These are phyloP conservation scores for Montipora capitata DNA, from an alignment of 92 coral and sea anemone genomes.

Conservation along the genomic window DNA sequence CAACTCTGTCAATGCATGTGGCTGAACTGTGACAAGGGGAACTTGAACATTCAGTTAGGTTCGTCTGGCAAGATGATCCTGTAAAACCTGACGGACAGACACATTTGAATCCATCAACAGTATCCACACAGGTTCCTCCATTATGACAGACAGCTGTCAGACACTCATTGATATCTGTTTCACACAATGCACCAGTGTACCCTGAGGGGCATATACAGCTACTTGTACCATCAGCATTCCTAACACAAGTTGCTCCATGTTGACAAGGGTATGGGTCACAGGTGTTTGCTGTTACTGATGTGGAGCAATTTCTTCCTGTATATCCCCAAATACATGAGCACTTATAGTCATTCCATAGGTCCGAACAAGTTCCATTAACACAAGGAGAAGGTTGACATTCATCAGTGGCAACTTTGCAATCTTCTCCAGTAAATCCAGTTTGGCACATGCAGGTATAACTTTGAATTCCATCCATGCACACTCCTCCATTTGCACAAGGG, in stretches of 20 bases:
- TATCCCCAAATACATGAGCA: constrained; percentile 85
- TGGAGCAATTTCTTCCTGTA: constrained; percentile 91
- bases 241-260: constrained; percentile 87
- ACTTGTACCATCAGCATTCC: constrained; percentile 62
- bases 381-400: constrained; percentile 93
- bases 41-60: constrained; percentile 75
- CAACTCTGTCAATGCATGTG: constrained; percentile 88
- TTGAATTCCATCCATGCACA: constrained; percentile 80
- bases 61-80: constrained; percentile 80
- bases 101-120: constrained; percentile 92
- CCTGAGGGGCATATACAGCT: constrained; percentile 88
- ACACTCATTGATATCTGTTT: constrained; percentile 94
- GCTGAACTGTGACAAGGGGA: constrained; percentile 90
- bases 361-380: constrained; percentile 87
- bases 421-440: constrained; percentile 86
- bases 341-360: constrained; percentile 85
- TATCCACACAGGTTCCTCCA: constrained; percentile 89
- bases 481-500: constrained; percentile 94
- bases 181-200: constrained; percentile 91
- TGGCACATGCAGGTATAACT: constrained; percentile 87
- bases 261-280: constrained; percentile 86
- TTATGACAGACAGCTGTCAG: constrained; percentile 84
- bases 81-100: constrained; percentile 89
- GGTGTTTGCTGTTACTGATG: constrained; percentile 26
- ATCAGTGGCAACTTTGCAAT: constrained; percentile 77